Conservation (phyloP, 2,797 vertebrate genomes). For the Discoglossus pictus region DNA sequence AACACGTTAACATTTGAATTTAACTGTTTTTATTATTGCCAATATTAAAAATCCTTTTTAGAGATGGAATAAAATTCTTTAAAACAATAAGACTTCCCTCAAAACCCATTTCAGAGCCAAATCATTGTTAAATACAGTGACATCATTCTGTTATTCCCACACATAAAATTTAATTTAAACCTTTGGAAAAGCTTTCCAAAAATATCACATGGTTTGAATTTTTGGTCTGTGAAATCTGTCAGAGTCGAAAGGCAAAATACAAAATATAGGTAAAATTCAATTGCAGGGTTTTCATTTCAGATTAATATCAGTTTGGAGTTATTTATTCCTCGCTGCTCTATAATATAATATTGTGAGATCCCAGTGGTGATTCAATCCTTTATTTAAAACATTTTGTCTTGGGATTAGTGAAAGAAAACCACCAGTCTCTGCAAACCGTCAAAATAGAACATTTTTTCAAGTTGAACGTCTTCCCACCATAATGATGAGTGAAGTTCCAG, state of each 20-base stretch:
- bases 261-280: background rate
- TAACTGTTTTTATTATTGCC: too few relatives aligned
- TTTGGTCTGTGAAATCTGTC: slow-evolving; percentile 1
- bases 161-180: slow-evolving; percentile 18
- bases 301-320: slow-evolving; percentile 3
- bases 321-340: background rate
- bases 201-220: slow-evolving; percentile 29
- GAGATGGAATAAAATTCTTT: background rate
- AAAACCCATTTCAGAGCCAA: background rate
- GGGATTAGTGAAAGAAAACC: too few relatives aligned
- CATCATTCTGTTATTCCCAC: slow-evolving; percentile 26
- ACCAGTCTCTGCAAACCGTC: too few relatives aligned
- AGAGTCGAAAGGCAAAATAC: background rate
- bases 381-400: too few relatives aligned
- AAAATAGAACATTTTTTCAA: too few relatives aligned
- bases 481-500: too few relatives aligned
- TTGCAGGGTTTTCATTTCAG: background rate
- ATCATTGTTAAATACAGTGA: slow-evolving; percentile 9
- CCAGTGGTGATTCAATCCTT: background rate
- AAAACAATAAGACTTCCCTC: background rate
- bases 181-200: slow-evolving; percentile 8
- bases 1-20: too few relatives aligned
- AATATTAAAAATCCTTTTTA: too few relatives aligned
- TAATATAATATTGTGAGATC: background rate
- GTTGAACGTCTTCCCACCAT: too few relatives aligned